Base-by-base conservation (phyloP, 2,888 invertebrate species). In the Kryphioiulus occultus region DNA sequence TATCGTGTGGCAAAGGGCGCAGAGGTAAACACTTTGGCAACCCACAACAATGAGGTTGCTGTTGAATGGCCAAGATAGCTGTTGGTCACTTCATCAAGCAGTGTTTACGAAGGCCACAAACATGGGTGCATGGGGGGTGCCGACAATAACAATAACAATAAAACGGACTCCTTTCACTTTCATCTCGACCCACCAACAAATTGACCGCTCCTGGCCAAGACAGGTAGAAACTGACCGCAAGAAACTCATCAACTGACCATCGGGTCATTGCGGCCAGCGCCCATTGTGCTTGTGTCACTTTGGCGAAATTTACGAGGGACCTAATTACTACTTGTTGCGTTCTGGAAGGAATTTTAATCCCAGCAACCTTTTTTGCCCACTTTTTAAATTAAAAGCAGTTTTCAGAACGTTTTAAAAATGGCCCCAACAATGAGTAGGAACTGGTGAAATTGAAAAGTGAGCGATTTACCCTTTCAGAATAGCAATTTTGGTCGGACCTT, bases 61-160 rank as follows among this genome's bases (percentile, higher is more conserved):
- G 26, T 68, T 68, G 68, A 26, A 26, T 68, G 44, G 44, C 15
- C 44, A 0, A 44, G 44, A 44, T 44, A 44, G 44, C 10, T 44
- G 44, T 44, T 44, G 68, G 68, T 68, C 68, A 68, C 68, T 68
- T 68, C 68, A 68, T 68, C 68, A 68, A 68, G n/a, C n/a, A 22
- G 26, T 68, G 68, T 68, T 68, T 68, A 68, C 68, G 68, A 68
- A 68, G 68, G 68, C 68, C 26, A 68, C 68, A 68, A 68, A 22
- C 68, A 68, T 26, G 68, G 68, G 68, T 68, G 68, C 10, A 26
- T 68, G 68, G 68, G 19, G 68, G 22, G 10, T 10, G 68, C 26
- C 68, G 26, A 68, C 68, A 68, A 68, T 68, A 68, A 68, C 68
- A 68, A 68, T 68, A 68, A 68, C 19, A 68, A 68, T 68, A 68